Percentiles rank a stretch among this genome's conserved stretches.
phyloP scores from a whole-genome alignment of 2,113 vertebrate species.

The Rallus limicola region DNA sequence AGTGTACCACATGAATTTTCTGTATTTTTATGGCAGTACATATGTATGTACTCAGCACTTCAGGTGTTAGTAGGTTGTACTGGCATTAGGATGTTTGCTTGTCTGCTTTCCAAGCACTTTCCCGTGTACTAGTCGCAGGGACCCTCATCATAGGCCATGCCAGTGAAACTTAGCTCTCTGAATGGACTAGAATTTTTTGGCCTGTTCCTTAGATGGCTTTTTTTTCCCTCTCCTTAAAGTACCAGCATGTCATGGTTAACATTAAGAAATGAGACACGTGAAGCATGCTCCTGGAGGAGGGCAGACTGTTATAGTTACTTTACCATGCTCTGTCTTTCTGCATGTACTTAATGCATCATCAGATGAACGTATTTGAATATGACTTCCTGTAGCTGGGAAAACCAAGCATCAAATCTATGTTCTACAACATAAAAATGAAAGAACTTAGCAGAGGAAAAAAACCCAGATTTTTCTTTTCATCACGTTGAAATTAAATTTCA shows the following conservation, averaged over 20 bases:
- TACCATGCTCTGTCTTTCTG: rapidly evolving
- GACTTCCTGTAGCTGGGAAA: background rate
- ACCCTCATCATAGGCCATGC: background rate
- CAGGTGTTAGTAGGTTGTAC: background rate
- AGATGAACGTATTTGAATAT: background rate
- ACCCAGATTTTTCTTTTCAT: background rate
- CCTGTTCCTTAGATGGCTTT: background rate
- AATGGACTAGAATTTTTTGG: background rate
- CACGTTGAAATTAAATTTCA: background rate
- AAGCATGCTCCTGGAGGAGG: background rate
- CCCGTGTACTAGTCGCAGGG: rapidly evolving
- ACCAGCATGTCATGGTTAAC: background rate
- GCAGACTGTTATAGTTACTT: background rate
- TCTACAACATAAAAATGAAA: background rate
- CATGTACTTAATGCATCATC: background rate
- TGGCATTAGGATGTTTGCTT: background rate
- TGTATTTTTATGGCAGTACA: background rate
- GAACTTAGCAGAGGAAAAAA: background rate
- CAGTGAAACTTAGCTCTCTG: background rate
- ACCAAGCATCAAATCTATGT: background rate
- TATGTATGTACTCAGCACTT: background rate
- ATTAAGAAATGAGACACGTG: background rate
- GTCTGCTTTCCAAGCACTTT: background rate
- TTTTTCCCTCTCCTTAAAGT: background rate
- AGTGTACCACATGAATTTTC: background rate